Evolutionary conservation across 2,888 invertebrate species (phyloP), one percentile per base, ranked within the genome.

Genomic region (Mythimna albipuncta): DNA sequence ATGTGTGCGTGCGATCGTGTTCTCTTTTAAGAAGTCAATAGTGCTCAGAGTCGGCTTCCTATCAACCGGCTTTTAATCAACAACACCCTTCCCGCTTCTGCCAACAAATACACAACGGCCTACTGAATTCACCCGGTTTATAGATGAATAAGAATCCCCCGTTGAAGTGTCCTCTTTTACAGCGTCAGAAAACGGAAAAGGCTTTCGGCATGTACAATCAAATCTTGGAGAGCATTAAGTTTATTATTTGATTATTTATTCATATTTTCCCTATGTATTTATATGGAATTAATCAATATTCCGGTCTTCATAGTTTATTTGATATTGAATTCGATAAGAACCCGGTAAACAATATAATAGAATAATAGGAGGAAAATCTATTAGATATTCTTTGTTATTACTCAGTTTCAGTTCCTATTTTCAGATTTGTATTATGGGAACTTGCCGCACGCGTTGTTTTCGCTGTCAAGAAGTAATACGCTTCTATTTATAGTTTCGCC

Each of bases 71-170:
- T 68, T 75, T 69, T 71, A 77, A 67, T 69, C 62, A 76, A 81
- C 70, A 84, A 81, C 79, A 74, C 75, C 78, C 57, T 69, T 67
- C 35, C 63, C 38, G 38, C 32, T 68, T 70, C 69, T 63, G 64
- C 64, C 75, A 44, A 58, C 73, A 84, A 73, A 66, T 58, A 68
- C 11, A 54, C 57, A 61, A 32, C 16, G 16, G 26, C 64, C 79
- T 83, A 41, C 67, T 55, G 6, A 81, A 88, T 67, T 82, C 65
- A n/a, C 72, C 47, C 72, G 85, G 62, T 6, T 89, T 82, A 73
- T 62, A 63, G 59, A 78, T 74, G 84, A 86, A 84, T 81, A 83
- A 81, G 72, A 82, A 83, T 70, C 59, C 58, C 52, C 68, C 57
- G 63, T 61, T 67, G 62, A 80, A 73, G 65, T 76, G 64, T 75